Conservation (phyloP, 1,140 invertebrate species). For the Meloidogyne chitwoodi region DNA sequence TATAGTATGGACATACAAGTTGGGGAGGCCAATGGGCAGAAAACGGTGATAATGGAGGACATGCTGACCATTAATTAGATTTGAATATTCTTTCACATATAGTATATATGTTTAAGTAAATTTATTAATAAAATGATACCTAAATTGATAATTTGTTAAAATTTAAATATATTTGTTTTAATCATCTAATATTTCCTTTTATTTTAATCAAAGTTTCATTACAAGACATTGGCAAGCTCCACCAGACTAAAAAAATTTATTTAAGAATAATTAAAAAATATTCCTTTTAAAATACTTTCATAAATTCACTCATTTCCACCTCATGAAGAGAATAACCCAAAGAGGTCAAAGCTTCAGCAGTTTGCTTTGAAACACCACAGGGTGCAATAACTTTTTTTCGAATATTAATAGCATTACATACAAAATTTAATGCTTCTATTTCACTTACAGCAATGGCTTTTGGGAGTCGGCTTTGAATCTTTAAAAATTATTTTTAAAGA, state of each 20-base stretch:
- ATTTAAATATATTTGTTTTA: background rate
- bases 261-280: background rate
- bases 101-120: too few relatives aligned
- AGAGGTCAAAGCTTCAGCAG: conserved; percentile 30
- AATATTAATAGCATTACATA: conserved; percentile 58
- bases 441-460: conserved; percentile 54
- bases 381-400: conserved; percentile 55
- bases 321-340: conserved; percentile 52
- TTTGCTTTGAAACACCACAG: conserved; percentile 45
- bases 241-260: conserved; percentile 34
- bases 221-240: conserved; percentile 59
- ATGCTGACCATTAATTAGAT: background rate
- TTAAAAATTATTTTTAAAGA: background rate
- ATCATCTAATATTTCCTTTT: too few relatives aligned
- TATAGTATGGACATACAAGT: background rate
- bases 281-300: conserved; percentile 33
- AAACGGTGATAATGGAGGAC: background rate
- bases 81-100: background rate
- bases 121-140: too few relatives aligned
- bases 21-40: background rate
- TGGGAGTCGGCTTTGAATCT: conserved; percentile 52
- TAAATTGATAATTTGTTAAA: background rate
- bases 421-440: conserved; percentile 51
- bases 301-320: conserved; percentile 59
- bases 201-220: conserved; percentile 48